Evolutionary conservation across 1,140 invertebrate genomes (phyloP), one percentile per base, ranked within the genome.

Genomic region (Caenorhabditis tropicalis): DNA sequence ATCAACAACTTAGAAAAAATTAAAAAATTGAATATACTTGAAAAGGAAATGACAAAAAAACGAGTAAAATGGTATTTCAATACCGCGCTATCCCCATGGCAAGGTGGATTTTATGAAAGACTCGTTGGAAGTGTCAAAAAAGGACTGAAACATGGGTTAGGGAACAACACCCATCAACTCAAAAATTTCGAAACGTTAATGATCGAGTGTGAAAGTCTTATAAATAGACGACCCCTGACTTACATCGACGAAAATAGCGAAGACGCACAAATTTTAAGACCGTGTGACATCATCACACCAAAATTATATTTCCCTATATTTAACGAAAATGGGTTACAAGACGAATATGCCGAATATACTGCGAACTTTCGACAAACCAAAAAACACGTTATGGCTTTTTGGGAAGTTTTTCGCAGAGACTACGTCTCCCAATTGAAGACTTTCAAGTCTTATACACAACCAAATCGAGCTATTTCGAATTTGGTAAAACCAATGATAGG

Each of bases 31-130:
- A 9, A 33, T 27, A 10, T 49, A 7, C 5, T 58, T 9, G 74
- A 84, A 16, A 48, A 80, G 36, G 46, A 84, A 33, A 39, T 84
- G 24, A 49, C 79, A 4, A 33, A 80, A 9, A 80, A 84, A 31
- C 19, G n/a, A 19, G 48, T 84, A 0, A 56, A 39, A n/a, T 92
- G 91, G 91, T 84, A 84, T 36, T 92, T 91, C 74, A 91, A 88
- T 80, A 88, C 90, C n/a, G 89, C 89, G 5, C 82, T 85, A 27
- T 88, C 91, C 6, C 86, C 91, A 9, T 92, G 92, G 91, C 92
- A 91, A 89, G 91, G 92, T 24, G 92, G 92, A 27, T 89, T 86
- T 24, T 91, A 86, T 83, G 91, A 93, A 82, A 79, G 92, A n/a
- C 51, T 93, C 10, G 88, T 93, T 16, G 85, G 88, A 43, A 36